Evolutionary conservation across 2,797 vertebrate species (phyloP), one percentile per base, ranked within the genome.

Genomic region (Chelidonichthys spinosus): DNA sequence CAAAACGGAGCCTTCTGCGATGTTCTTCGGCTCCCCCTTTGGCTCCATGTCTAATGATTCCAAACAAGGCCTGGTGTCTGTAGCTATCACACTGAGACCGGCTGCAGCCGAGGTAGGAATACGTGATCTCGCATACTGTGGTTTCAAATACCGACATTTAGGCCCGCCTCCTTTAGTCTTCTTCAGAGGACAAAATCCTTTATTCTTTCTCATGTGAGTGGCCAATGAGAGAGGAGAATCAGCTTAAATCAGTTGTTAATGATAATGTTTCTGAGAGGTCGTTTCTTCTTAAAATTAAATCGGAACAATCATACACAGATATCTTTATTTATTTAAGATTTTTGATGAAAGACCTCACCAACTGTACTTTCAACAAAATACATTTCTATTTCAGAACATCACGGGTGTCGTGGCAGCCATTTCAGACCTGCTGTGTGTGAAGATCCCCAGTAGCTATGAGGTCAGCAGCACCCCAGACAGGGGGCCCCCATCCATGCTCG

Each of bases 391-490:
- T 85, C 76, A 99, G 98, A 98, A 99, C 89, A 99, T 99, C 17
- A 96, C 96, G 2, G 95, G 94, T 0, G 96, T 99, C 9, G 96
- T 99, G 70, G 97, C 98, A 36, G 97, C 98, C 1, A 98, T 99
- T 90, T 98, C 98, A 70, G 96, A 98, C 87, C 96, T 99, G 33
- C 95, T 99, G 32, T 96, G 95, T 4, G 97, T 99, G 70, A 96
- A 98, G 93, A 96, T 99, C 80, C 98, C 98, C 65, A 98, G 96
- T 93, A 98, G 98, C 90, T 99, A 99, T 1, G 98, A 99, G 90
- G 96, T 99, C 74, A 99, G 97, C 90, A 97, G 93, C 25, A 96
- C 96, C 66, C 96, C 97, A 4, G 97, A 98, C 78, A 84, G 93
- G 61, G 90, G 79, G 5, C 79, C 89, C 4, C 77, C 91, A 5